Evolutionary conservation across 2,113 vertebrate species (phyloP).

Genomic region (Nyctibius bracteatus): DNA sequence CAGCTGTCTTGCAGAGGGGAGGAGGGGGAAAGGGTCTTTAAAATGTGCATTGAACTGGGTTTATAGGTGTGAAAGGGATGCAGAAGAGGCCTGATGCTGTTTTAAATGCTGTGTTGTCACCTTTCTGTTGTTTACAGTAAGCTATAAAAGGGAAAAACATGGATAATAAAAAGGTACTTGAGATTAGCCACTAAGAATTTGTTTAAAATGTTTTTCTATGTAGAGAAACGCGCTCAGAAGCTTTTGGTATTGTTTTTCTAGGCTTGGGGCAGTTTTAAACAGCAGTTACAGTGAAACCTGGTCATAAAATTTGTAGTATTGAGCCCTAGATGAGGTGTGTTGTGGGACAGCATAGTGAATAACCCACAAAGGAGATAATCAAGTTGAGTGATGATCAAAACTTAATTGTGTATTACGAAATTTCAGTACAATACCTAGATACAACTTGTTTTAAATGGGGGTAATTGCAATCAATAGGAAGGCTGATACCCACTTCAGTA

Average conservation of each 20-base stretch:
- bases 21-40: not conserved
- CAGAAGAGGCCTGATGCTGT: too few relatives aligned
- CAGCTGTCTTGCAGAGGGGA: fast-evolving
- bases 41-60: not conserved
- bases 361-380: not conserved
- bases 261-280: not conserved
- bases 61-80: not conserved
- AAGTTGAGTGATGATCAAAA: not conserved
- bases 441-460: not conserved
- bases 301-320: not conserved
- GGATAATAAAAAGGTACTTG: not conserved
- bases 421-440: not conserved
- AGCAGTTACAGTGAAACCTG: not conserved
- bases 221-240: not conserved
- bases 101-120: not conserved
- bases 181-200: not conserved
- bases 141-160: not conserved
- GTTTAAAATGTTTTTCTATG: not conserved
- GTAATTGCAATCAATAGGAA: not conserved
- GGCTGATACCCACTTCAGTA: not conserved
- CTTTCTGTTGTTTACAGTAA: not conserved
- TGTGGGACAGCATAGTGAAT: not conserved
- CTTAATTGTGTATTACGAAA: not conserved
- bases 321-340: not conserved
- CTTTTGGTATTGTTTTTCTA: not conserved